Base-by-base conservation (phyloP, 23 tunicate genomes). In the Ciona savignyi region DNA sequence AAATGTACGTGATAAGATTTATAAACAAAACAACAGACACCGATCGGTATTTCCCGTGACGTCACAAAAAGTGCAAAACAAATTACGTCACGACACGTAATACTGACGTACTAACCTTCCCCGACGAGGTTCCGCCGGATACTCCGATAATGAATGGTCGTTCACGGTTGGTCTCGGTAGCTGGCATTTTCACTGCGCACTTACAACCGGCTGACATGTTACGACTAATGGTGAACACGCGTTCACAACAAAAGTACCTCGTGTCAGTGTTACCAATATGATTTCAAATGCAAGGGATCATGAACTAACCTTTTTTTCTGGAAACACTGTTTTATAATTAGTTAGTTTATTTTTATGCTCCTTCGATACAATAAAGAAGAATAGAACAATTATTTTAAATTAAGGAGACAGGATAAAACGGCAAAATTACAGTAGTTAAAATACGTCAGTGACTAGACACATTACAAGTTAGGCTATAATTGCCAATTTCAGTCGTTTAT, bases 101-200 rank as follows among this genome's bases (percentile, higher is more conserved):
- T 15, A 42, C 9, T 15, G 56, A 6, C 35, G 23, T 23, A 74
- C 76, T 60, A 61, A 87, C 86, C 81, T 93, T 95, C 32, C 99
- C 99, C 15, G 96, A 88, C 35, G 95, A 88, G 4, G 99, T 95
- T 15, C 99, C 99, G 0, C 99, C 99, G 19, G 95, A 75, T 15
- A 95, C 99, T 23, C 99, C 99, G 51, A 95, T 95, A 22, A 95
- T 68, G 65, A 83, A 95, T 26, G 99, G 97, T 70, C 73, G 28
- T 6, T 35, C 56, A 6, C 56, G 56, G 56, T 42, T 42, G 15
- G 9, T 42, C 15, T 42, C 56, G 9, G 56, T 6, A 15, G 56
- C 56, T 42, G 56, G 56, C 56, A 42, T 42, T 6, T 6, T 42
- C 15, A 15, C 56, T 42, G 56, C 15, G 56, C 56, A 42, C 15